Evolutionary conservation across 2,888 invertebrate species (phyloP).

Genomic region (Crepidodera aurea): DNA sequence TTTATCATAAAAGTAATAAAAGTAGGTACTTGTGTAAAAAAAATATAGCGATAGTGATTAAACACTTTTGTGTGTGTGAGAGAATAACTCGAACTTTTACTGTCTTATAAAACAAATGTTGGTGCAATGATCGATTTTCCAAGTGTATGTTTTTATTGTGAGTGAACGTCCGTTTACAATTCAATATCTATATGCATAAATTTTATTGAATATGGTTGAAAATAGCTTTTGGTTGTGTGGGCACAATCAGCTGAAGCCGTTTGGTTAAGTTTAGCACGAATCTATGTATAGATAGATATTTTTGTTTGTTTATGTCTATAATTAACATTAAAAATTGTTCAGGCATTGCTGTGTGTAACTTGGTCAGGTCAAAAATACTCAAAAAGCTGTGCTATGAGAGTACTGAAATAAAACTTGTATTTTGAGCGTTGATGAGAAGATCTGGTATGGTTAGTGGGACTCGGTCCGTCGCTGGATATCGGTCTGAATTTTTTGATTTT

Average conservation of each 20-base stretch:
- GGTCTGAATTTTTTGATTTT: constrained; percentile 29
- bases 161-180: not conserved
- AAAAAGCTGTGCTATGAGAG: constrained; percentile 63
- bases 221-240: constrained; percentile 21
- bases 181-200: not conserved
- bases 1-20: too few species aligned
- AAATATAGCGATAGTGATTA: too few species aligned
- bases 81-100: too few species aligned
- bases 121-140: not conserved
- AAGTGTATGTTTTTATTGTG: not conserved
- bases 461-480: constrained; percentile 39
- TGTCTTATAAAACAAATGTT: too few species aligned
- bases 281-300: constrained; percentile 64
- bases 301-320: constrained; percentile 65
- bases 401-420: constrained; percentile 65
- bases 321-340: constrained; percentile 64
- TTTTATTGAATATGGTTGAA: constrained; percentile 12
- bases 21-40: too few species aligned
- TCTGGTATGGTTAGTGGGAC: constrained; percentile 42
- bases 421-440: constrained; percentile 62
- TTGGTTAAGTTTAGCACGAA: constrained; percentile 53
- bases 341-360: constrained; percentile 62
- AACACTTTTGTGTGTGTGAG: too few species aligned
- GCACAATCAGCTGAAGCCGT: constrained; percentile 30
- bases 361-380: constrained; percentile 65